A percentile compares a stretch with the other conserved stretches of the same genome.
Evolutionary conservation across 1,140 invertebrate genomes (phyloP).

Genomic region (Aplysia californica): DNA sequence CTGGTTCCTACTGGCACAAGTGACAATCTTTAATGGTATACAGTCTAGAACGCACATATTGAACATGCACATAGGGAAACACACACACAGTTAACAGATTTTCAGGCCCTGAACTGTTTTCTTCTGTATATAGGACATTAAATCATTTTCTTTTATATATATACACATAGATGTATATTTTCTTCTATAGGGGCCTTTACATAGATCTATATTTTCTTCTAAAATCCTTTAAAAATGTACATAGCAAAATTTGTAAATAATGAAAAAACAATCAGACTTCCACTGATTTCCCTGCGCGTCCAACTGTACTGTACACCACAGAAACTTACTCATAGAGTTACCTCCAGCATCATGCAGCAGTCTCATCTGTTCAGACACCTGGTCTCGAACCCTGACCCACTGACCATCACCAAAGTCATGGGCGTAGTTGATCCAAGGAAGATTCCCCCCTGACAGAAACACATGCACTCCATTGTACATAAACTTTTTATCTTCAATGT

Average conservation of each 20-base stretch:
- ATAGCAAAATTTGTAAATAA: background rate
- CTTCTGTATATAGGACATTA: too few species aligned
- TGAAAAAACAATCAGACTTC: background rate
- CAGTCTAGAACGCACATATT: too few species aligned
- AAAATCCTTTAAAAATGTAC: background rate
- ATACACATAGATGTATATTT: background rate
- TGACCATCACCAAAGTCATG: constrained; percentile 64
- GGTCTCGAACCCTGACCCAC: constrained; percentile 45
- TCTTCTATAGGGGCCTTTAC: background rate
- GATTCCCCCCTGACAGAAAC: constrained; percentile 67
- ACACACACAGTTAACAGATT: too few species aligned
- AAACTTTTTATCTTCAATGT: constrained; percentile 39
- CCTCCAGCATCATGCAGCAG: constrained; percentile 62
- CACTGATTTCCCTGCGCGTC: background rate
- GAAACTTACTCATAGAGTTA: constrained; percentile 66
- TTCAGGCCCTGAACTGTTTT: too few species aligned
- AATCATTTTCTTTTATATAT: background rate
- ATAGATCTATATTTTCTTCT: background rate
- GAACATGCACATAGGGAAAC: too few species aligned
- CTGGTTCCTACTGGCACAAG: too few species aligned
- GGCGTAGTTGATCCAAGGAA: constrained; percentile 64
- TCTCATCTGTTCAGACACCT: constrained; percentile 58
- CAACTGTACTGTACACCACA: background rate
- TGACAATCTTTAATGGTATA: too few species aligned
- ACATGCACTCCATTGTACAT: constrained; percentile 59